These are phyloP conservation scores for Drosophila ironensis DNA, from an alignment of 1,140 invertebrate species.

Conservation along the genomic window DNA sequence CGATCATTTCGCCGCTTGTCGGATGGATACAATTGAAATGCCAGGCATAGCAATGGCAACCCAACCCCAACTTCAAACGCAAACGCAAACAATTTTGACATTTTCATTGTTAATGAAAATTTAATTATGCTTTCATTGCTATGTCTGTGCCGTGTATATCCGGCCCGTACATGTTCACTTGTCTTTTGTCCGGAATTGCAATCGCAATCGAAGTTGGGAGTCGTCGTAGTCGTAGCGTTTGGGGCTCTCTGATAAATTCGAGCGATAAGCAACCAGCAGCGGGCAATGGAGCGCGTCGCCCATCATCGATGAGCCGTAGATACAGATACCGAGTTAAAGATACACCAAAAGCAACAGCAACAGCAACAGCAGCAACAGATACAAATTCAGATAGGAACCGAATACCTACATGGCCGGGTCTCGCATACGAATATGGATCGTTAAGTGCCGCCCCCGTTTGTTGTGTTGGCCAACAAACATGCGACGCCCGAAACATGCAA, in stretches of 20 bases:
- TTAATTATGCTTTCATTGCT: slow-evolving; percentile 71
- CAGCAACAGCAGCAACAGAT: too few species aligned
- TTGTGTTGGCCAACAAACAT: slow-evolving; percentile 35
- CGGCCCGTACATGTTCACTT: neutral
- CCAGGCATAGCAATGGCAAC: slow-evolving; percentile 25
- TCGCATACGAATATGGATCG: slow-evolving; percentile 22
- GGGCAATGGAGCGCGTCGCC: slow-evolving; percentile 16
- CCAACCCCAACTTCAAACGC: too few species aligned
- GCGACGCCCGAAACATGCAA: slow-evolving; percentile 50
- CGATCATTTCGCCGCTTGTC: slow-evolving; percentile 38
- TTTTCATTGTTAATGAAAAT: slow-evolving; percentile 79
- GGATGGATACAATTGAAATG: slow-evolving; percentile 43
- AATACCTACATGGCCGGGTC: slow-evolving; percentile 7
- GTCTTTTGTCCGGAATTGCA: neutral
- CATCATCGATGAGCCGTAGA: slow-evolving; percentile 25
- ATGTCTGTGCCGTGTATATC: slow-evolving; percentile 16
- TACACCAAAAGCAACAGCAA: neutral
- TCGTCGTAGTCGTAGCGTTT: neutral
- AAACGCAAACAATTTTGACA: slow-evolving; percentile 61
- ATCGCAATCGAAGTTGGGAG: too few species aligned
- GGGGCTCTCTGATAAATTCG: slow-evolving; percentile 24
- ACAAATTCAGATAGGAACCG: slow-evolving; percentile 3
- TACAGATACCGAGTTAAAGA: neutral
- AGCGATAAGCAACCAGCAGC: slow-evolving; percentile 26
- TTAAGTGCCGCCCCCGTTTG: slow-evolving; percentile 33